Conservation (phyloP, 2,797 vertebrate genomes). For the Molothrus aeneus region DNA sequence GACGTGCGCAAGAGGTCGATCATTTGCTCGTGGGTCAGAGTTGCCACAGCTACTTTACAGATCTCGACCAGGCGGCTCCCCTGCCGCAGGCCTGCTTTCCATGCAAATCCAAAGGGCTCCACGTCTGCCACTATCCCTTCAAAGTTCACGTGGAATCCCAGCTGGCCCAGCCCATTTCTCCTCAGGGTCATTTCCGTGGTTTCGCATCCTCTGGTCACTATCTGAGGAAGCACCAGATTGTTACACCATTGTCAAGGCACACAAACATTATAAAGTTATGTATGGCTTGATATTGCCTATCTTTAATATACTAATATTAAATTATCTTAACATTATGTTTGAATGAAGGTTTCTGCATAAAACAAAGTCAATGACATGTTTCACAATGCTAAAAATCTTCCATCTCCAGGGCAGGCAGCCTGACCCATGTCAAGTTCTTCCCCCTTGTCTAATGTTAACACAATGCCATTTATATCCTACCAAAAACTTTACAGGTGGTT, state of each 20-base stretch:
- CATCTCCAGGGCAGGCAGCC: neutral
- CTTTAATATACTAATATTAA: neutral
- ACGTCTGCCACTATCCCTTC: slow-evolving; percentile 97
- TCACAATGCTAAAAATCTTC: neutral
- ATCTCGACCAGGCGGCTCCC: slow-evolving; percentile 98
- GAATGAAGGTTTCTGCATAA: neutral
- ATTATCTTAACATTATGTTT: neutral
- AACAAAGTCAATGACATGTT: neutral
- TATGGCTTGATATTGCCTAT: neutral
- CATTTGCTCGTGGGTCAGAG: slow-evolving; percentile 97
- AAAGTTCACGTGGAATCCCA: slow-evolving; percentile 97
- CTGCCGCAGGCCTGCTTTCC: slow-evolving; percentile 94
- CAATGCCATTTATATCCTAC: neutral
- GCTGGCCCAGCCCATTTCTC: slow-evolving; percentile 92
- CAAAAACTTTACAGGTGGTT: neutral
- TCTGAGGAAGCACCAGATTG: slow-evolving; percentile 74
- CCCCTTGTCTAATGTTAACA: neutral
- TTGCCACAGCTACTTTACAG: slow-evolving; percentile 95
- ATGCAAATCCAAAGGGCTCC: slow-evolving; percentile 95
- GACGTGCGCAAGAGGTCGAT: slow-evolving; percentile 96
- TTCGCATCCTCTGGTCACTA: slow-evolving; percentile 92
- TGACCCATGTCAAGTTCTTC: neutral
- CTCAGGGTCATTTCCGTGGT: slow-evolving; percentile 92
- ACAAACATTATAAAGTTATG: neutral
- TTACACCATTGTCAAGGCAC: neutral